A percentile compares a stretch with the other conserved stretches of the same genome.
These are phyloP conservation scores for Streblospio benedicti DNA, from an alignment of 1,140 invertebrate genomes.

Conservation along the genomic window DNA sequence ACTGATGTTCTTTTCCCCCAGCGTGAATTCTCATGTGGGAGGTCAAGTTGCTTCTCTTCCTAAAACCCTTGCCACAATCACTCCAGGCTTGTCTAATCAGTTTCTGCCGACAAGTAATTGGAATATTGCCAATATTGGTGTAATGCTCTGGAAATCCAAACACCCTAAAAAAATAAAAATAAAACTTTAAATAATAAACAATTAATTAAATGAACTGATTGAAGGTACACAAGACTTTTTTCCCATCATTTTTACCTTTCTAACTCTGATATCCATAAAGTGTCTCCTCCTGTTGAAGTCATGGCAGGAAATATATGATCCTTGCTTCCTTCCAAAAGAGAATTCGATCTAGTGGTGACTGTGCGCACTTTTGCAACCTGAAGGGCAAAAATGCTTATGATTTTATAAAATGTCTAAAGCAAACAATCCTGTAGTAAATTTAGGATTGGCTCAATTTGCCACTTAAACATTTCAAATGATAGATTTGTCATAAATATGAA, in stretches of 20 bases:
- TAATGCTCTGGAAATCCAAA: constrained; percentile 57
- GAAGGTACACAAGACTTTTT: too few species aligned
- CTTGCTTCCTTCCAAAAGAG: constrained; percentile 45
- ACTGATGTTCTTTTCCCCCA: too few species aligned
- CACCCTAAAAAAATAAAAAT: constrained; percentile 46
- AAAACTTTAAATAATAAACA: too few species aligned
- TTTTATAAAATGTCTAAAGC: too few species aligned
- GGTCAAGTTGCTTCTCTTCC: too few species aligned
- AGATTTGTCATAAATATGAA: too few species aligned
- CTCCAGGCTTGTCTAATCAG: constrained; percentile 53
- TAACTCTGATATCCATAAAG: constrained; percentile 54
- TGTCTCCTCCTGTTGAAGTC: constrained; percentile 50
- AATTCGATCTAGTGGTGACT: constrained; percentile 52
- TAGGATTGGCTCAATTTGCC: too few species aligned
- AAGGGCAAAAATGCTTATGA: constrained; percentile 7
- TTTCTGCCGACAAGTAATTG: constrained; percentile 45
- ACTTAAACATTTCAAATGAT: too few species aligned
- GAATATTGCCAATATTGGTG: constrained; percentile 53
- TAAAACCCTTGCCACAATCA: too few species aligned
- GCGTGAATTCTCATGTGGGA: too few species aligned
- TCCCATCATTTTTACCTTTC: constrained; percentile 50
- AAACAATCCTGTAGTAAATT: too few species aligned
- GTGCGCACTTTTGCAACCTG: constrained; percentile 51
- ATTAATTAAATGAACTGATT: too few species aligned
- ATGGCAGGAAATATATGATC: constrained; percentile 45